Conservation (phyloP, 2,113 vertebrate species). For the Dunckerocampus dactyliophorus region DNA sequence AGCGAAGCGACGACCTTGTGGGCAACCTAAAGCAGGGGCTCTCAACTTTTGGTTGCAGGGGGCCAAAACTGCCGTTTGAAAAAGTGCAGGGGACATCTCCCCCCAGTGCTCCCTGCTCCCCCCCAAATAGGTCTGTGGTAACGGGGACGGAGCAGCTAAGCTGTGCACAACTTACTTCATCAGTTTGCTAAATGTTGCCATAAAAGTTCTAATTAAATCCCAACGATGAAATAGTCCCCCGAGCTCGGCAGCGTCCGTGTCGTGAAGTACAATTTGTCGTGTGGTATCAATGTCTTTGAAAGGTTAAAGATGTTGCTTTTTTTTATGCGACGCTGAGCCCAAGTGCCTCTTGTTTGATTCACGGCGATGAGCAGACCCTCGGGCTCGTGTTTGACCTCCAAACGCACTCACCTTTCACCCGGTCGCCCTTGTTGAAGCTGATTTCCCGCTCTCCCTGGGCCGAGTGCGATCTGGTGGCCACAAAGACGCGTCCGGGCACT, state of each 20-base stretch:
- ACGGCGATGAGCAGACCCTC: not conserved
- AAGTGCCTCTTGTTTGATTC: not conserved
- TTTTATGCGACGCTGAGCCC: not conserved
- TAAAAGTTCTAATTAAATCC: constrained; percentile 32
- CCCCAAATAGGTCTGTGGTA: not conserved
- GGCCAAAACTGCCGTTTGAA: no score
- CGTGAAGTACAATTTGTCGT: not conserved
- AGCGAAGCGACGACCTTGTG: no score
- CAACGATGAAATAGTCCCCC: constrained; percentile 6
- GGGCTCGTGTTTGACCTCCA: not conserved
- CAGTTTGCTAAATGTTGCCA: constrained; percentile 15
- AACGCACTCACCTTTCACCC: constrained; percentile 86
- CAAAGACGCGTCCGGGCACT: constrained; percentile 84
- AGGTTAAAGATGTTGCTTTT: not conserved
- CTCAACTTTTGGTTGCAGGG: no score
- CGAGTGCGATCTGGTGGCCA: constrained; percentile 83
- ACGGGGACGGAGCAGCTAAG: constrained; percentile 2
- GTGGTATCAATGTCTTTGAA: not conserved
- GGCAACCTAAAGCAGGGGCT: no score
- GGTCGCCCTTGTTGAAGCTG: constrained; percentile 87
- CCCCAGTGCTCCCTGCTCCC: no score
- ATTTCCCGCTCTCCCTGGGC: constrained; percentile 88
- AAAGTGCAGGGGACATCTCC: no score
- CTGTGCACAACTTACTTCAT: constrained; percentile 11
- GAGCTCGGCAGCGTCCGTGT: constrained; percentile 11